These are phyloP conservation scores for Spermophilus dauricus DNA, from an alignment of 2,113 vertebrate species.

Conservation along the genomic window DNA sequence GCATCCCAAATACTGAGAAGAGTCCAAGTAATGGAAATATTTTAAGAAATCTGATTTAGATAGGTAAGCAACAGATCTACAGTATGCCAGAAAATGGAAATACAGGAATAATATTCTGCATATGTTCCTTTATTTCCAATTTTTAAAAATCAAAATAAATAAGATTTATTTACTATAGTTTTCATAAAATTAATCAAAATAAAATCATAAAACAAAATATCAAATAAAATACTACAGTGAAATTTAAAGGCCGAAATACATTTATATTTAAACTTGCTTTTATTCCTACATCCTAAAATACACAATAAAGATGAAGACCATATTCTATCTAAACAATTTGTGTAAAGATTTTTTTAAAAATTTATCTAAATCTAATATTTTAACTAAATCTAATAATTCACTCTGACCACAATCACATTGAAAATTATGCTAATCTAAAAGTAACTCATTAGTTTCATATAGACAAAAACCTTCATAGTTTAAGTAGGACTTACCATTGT, in stretches of 20 bases:
- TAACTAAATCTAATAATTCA: conserved; percentile 23
- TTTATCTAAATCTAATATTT: conserved; percentile 42
- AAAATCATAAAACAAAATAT: conserved; percentile 21
- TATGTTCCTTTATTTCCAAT: conserved; percentile 18
- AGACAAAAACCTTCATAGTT: conserved; percentile 25
- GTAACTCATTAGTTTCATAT: conserved; percentile 2
- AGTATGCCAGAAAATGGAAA: conserved; percentile 33
- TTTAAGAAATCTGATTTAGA: conserved; percentile 37
- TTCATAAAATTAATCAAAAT: conserved; percentile 69
- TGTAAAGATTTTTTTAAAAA: conserved; percentile 43
- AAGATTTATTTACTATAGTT: conserved; percentile 16
- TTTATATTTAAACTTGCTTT: conserved; percentile 54
- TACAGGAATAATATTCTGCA: conserved; percentile 13
- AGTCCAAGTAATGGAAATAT: neutral
- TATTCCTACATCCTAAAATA: conserved; percentile 7
- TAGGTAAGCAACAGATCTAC: conserved; percentile 2
- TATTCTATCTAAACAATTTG: conserved; percentile 53
- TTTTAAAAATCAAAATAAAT: conserved; percentile 62
- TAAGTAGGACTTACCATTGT: conserved; percentile 90
- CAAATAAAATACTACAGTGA: conserved; percentile 61
- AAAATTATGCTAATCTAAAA: conserved; percentile 49
- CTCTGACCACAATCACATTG: conserved; percentile 8
- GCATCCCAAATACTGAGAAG: neutral
- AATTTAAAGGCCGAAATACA: conserved; percentile 62
- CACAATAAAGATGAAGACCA: conserved; percentile 13